Evolutionary conservation across 2,888 invertebrate species (phyloP).

Genomic region (Pseudoips prasinana): DNA sequence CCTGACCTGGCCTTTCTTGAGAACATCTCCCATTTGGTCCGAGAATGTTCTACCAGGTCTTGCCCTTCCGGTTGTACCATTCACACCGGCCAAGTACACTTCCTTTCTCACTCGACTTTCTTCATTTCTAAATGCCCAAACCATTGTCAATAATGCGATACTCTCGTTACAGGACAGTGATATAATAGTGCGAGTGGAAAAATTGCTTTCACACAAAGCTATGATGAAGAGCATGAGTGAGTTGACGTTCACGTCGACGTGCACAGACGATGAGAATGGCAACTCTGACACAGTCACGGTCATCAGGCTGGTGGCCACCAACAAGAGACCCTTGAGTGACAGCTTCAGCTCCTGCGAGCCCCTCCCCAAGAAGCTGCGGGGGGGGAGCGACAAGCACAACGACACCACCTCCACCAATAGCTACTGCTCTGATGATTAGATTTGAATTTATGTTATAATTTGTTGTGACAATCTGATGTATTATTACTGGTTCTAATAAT

Average conservation of each 20-base stretch:
- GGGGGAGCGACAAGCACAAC: slow-evolving; percentile 39
- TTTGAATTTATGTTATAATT: slow-evolving; percentile 12
- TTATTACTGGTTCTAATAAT: slow-evolving; percentile 24
- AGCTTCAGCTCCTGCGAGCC: slow-evolving; percentile 61
- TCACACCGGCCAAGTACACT: no score
- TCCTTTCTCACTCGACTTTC: no score
- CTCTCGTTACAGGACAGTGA: slow-evolving; percentile 52
- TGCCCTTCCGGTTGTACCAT: no score
- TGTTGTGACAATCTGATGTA: slow-evolving; percentile 20
- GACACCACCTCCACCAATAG: slow-evolving; percentile 60
- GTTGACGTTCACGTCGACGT: slow-evolving; percentile 39
- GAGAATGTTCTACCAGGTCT: no score
- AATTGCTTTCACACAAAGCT: slow-evolving; percentile 46
- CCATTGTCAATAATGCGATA: no score
- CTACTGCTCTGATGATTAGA: slow-evolving; percentile 46
- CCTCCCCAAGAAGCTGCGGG: slow-evolving; percentile 55
- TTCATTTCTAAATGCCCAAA: no score
- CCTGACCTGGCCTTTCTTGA: no score
- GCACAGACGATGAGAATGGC: slow-evolving; percentile 54
- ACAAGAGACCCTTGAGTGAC: slow-evolving; percentile 57
- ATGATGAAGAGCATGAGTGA: slow-evolving; percentile 40
- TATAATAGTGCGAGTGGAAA: slow-evolving; percentile 61
- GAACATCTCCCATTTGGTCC: no score
- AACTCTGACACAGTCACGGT: slow-evolving; percentile 45
- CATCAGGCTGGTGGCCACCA: slow-evolving; percentile 44